Conservation (phyloP, 92 coral and sea anemone species). For the Palythoa caribaeorum region DNA sequence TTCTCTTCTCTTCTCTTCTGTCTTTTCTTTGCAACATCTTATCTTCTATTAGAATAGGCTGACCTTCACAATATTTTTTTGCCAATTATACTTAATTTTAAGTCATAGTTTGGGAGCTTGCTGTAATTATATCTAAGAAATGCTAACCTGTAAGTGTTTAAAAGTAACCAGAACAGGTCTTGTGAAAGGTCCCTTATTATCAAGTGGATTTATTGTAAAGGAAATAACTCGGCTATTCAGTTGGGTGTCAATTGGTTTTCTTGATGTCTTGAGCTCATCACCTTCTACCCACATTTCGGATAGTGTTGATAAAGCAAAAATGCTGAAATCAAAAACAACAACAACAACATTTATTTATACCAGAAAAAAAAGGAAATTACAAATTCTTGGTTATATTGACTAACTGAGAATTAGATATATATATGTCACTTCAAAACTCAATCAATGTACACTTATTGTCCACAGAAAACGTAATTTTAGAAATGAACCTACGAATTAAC, state of each 20-base stretch:
- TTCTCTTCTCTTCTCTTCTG: background rate
- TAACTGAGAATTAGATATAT: background rate
- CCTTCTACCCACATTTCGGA: conserved; percentile 75
- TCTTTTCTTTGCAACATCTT: too few species aligned
- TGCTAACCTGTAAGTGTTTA: conserved; percentile 66
- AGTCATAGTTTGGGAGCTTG: background rate
- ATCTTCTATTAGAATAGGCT: too few species aligned
- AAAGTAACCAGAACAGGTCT: conserved; percentile 67
- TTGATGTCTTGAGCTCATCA: conserved; percentile 63
- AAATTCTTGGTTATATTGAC: background rate
- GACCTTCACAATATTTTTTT: too few species aligned
- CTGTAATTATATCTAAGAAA: background rate
- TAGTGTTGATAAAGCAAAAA: conserved; percentile 61
- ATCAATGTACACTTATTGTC: too few species aligned
- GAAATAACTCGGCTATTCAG: conserved; percentile 71
- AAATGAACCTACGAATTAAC: too few species aligned
- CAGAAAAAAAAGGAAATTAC: background rate
- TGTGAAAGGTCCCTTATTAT: conserved; percentile 37
- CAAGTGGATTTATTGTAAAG: conserved; percentile 24
- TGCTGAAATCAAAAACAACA: conserved; percentile 37
- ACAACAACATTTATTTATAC: background rate
- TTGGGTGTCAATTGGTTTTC: conserved; percentile 51
- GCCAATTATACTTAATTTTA: too few species aligned
- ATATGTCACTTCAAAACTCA: too few species aligned
- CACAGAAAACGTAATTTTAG: too few species aligned